These are phyloP conservation scores for zebrafish (Danio rerio) DNA, from an alignment of 2,113 vertebrate genomes.

Conservation along the genomic window DNA sequence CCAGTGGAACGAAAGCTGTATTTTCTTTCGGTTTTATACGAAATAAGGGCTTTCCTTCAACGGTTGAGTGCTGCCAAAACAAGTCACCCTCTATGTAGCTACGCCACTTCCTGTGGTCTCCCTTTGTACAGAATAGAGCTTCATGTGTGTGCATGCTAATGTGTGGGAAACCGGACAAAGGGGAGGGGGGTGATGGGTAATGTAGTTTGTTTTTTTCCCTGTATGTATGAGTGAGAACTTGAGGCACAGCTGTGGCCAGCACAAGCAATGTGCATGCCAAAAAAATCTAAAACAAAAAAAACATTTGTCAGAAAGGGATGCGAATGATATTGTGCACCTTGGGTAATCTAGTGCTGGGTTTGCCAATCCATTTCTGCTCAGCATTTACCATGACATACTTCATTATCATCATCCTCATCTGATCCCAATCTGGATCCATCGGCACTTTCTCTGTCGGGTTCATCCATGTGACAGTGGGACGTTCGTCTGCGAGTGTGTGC, in stretches of 20 bases:
- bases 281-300: constrained; percentile 7
- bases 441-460: constrained; percentile 39
- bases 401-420: constrained; percentile 32
- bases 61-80: constrained; percentile 74
- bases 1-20: constrained; percentile 4
- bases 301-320: constrained; percentile 13
- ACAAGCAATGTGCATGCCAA: constrained; percentile 40
- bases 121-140: constrained; percentile 76
- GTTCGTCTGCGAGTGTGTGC: constrained; percentile 45
- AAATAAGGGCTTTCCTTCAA: constrained; percentile 76
- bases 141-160: constrained; percentile 70
- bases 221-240: constrained; percentile 30
- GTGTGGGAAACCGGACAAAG: constrained; percentile 44
- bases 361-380: constrained; percentile 41
- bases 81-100: constrained; percentile 75
- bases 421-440: constrained; percentile 28
- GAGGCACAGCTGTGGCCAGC: constrained; percentile 27
- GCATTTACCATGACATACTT: constrained; percentile 37
- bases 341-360: constrained; percentile 36
- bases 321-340: constrained; percentile 20
- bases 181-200: constrained; percentile 31
- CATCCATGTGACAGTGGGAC: constrained; percentile 59
- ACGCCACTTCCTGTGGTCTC: constrained; percentile 68
- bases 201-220: constrained; percentile 35
- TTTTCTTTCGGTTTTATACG: constrained; percentile 39